These are phyloP conservation scores for Norana najaformis DNA, from an alignment of 2,888 invertebrate species.

Conservation along the genomic window DNA sequence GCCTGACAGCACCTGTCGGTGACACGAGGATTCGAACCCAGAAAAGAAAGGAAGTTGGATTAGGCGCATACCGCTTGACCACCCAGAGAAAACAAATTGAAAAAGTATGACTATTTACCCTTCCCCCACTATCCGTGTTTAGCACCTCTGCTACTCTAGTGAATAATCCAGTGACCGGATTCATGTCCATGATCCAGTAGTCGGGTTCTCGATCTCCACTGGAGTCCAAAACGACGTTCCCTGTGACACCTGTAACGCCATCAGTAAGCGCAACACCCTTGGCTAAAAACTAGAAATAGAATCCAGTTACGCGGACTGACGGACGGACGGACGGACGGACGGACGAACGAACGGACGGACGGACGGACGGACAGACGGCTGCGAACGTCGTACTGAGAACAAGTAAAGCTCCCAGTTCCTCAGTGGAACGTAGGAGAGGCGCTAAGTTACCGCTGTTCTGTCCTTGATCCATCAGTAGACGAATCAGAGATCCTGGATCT, in stretches of 20 bases:
- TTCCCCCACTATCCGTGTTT: conserved; percentile 34
- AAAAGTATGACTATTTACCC: conserved; percentile 31
- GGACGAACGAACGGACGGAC: background rate
- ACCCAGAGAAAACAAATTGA: background rate
- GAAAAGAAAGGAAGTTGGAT: background rate
- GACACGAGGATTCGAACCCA: background rate
- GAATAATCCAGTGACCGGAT: conserved; percentile 39
- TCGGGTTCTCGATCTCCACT: conserved; percentile 56
- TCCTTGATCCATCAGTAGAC: too few relatives aligned
- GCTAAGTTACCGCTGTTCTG: too few relatives aligned
- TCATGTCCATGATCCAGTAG: conserved; percentile 53
- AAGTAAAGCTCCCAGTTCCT: background rate
- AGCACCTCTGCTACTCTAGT: conserved; percentile 41
- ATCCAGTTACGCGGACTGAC: background rate
- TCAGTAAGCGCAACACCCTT: background rate
- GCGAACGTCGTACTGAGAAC: background rate
- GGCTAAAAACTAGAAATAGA: background rate
- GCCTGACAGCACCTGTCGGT: background rate
- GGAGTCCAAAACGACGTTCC: conserved; percentile 52
- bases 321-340: background rate
- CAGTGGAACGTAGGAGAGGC: background rate
- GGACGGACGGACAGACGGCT: too few relatives aligned
- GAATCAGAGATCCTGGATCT: too few relatives aligned
- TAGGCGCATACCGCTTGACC: background rate
- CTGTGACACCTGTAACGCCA: conserved; percentile 50